Base-by-base conservation (phyloP, 2,113 vertebrate genomes). In the Mesoclemmys tuberculata region DNA sequence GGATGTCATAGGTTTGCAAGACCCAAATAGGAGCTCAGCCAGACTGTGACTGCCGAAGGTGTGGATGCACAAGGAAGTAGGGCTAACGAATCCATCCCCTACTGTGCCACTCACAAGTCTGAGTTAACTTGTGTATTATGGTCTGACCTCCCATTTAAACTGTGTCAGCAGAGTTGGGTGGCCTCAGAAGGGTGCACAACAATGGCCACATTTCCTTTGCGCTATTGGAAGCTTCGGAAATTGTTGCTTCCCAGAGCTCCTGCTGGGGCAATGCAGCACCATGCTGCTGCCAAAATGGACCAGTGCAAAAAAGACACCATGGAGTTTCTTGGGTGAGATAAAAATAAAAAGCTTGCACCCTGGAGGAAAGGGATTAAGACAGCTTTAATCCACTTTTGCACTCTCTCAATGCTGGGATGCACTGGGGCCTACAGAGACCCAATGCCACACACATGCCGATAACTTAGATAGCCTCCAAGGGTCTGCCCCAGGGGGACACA, bases 361-460 rank as follows among this genome's bases (percentile, higher is more conserved):
- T 13, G 22, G 24, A 44, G 1, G 48, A 94, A 56, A 75, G 4
- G 22, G 3, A 64, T 82, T 87, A 83, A 83, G 12, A 87, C 80
- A 24, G 12, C 5, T 27, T 80, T 55, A 87, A 9, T 46, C 6
- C 26, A 84, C 29, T 71, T 27, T 27, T 26, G 38, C 44, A 92
- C 95, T 51, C 8, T 26, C 31, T 18, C 19, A 58, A 13, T 52
- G 13, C 35, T 48, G 61, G 55, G 48, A 5, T 0, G 0, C 41
- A 93, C n/a, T 51, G 74, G 18, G 56, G 27, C 56, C 27, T 58
- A 58, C 24, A 58, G 41, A 44, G 6, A 26, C 35, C 35, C n/a
- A 21, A n/a, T 10, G 5, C 29, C 6, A 35, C 58, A 16, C 58
- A 31, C 58, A 31, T 13, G 31, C 35, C 35, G 38, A 71, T 71